A percentile compares a stretch with the other conserved stretches of the same genome.
phyloP scores from a whole-genome alignment of 2,113 vertebrate species.

The Chiloscyllium plagiosum region DNA sequence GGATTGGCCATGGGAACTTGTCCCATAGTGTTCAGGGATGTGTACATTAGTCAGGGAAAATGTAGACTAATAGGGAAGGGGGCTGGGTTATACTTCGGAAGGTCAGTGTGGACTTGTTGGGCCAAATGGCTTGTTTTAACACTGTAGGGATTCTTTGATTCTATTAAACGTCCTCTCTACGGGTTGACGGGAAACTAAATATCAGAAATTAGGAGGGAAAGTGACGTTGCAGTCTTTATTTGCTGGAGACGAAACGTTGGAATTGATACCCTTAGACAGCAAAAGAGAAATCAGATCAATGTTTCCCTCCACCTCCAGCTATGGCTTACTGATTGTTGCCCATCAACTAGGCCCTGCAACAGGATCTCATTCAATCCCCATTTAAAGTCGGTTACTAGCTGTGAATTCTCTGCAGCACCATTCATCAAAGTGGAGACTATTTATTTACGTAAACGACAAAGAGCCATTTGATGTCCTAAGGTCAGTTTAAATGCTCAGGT shows the following conservation, averaged over 20 bases:
- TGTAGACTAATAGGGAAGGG: no score
- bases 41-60: no score
- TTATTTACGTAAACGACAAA: not conserved
- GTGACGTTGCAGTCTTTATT: not conserved
- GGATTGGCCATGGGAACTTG: no score
- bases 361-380: not conserved
- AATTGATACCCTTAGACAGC: not conserved
- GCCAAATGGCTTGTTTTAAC: no score
- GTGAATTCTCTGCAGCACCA: not conserved
- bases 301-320: not conserved
- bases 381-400: not conserved
- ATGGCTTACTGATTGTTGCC: not conserved
- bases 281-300: not conserved
- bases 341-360: not conserved
- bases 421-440: not conserved
- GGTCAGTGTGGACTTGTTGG: no score
- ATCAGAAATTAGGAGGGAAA: not conserved
- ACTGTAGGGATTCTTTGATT: no score
- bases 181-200: not conserved
- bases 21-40: no score
- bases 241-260: not conserved
- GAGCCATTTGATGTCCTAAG: not conserved
- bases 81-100: no score
- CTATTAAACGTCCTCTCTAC: no score
- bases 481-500: not conserved